Evolutionary conservation across 37 sponge, comb jelly and placozoan species (phyloP).

Genomic region (Aplysina aerophoba): DNA sequence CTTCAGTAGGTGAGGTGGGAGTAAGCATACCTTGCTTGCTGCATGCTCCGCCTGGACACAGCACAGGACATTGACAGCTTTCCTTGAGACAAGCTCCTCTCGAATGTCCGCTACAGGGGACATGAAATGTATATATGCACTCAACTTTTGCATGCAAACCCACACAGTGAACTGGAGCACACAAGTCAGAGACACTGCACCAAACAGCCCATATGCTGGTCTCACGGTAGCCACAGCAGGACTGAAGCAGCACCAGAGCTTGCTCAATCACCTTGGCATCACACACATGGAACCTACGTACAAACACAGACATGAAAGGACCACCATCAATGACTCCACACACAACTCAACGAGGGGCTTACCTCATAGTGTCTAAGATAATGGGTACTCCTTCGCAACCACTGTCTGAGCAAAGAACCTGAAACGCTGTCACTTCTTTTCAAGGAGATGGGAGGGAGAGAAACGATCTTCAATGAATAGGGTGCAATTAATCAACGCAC

Average conservation of each 20-base stretch:
- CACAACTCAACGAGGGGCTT: neutral
- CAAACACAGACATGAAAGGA: too few species aligned
- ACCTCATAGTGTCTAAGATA: constrained; percentile 54
- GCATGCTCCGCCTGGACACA: neutral
- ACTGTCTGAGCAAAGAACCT: constrained; percentile 37
- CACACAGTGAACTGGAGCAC: neutral
- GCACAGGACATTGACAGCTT: constrained; percentile 1
- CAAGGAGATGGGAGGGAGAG: neutral
- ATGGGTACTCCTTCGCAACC: constrained; percentile 49
- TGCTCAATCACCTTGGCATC: constrained; percentile 66
- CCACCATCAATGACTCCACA: too few species aligned
- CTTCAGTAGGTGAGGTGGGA: neutral
- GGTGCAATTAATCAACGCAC: too few species aligned
- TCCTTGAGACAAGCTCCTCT: constrained; percentile 32
- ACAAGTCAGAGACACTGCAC: neutral
- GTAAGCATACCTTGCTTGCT: neutral
- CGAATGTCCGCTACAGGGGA: constrained; percentile 36
- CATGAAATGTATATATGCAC: neutral
- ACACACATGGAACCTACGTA: neutral
- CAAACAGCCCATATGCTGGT: too few species aligned
- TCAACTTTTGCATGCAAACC: too few species aligned
- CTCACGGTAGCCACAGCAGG: constrained; percentile 48
- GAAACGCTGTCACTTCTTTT: constrained; percentile 53
- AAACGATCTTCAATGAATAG: too few species aligned
- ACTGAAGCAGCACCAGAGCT: constrained; percentile 36